These are phyloP conservation scores for Zhengitettix transpicula DNA, from an alignment of 2,888 invertebrate genomes.

Conservation along the genomic window DNA sequence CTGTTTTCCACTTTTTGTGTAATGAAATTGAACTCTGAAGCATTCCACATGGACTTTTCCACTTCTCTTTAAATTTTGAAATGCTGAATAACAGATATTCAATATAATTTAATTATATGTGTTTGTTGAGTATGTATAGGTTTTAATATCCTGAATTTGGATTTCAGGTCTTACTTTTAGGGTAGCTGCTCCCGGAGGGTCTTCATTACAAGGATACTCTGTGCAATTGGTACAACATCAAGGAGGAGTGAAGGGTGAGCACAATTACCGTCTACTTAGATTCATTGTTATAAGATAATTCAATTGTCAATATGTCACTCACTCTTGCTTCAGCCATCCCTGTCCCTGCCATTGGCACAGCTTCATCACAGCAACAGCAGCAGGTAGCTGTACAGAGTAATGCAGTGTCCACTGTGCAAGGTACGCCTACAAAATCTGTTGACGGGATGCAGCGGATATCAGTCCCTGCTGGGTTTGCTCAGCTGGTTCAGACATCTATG, in stretches of 20 bases:
- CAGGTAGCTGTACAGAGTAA: neutral
- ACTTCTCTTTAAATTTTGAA: too few species aligned
- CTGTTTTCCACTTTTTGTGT: too few species aligned
- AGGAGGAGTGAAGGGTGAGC: slow-evolving; percentile 34
- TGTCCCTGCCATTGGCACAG: neutral
- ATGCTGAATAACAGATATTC: too few species aligned
- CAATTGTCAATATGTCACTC: neutral
- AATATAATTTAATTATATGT: too few species aligned
- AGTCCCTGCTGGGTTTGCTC: slow-evolving; percentile 29
- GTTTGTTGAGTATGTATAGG: too few species aligned
- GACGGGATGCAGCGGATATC: slow-evolving; percentile 6
- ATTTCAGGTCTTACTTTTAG: neutral
- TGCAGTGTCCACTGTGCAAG: neutral
- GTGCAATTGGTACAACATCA: slow-evolving; percentile 37
- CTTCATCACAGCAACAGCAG: slow-evolving; percentile 17
- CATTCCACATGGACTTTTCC: too few species aligned
- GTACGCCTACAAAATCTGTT: neutral
- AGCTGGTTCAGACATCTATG: slow-evolving; percentile 51
- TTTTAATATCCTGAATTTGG: too few species aligned
- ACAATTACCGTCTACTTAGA: neutral
- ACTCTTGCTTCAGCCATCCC: neutral
- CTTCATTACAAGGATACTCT: slow-evolving; percentile 26
- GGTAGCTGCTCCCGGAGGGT: neutral
- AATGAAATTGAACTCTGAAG: too few species aligned
- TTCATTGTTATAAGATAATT: neutral